Conservation (phyloP, 2,113 vertebrate genomes). For the Pristiophorus japonicus region DNA sequence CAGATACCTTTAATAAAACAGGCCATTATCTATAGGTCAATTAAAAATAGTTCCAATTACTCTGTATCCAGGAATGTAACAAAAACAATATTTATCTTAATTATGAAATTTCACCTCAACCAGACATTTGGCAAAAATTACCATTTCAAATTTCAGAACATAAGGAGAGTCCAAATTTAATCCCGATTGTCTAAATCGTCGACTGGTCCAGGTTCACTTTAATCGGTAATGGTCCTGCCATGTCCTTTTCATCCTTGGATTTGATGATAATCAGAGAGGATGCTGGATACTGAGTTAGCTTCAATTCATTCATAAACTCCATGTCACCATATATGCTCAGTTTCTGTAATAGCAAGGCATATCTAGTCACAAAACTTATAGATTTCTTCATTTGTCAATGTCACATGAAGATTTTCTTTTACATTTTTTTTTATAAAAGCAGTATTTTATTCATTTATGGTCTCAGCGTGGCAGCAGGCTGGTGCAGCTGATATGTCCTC, state of each 20-base stretch:
- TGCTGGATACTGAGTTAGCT: constrained; percentile 73
- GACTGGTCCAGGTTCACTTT: constrained; percentile 82
- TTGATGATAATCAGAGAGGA: constrained; percentile 78
- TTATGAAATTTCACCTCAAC: constrained; percentile 34
- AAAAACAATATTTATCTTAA: constrained; percentile 24
- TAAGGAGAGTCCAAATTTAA: background rate
- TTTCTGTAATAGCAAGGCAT: constrained; percentile 67
- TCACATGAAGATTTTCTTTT: background rate
- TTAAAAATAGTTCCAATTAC: background rate
- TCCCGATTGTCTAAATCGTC: constrained; percentile 54
- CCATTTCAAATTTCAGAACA: constrained; percentile 19
- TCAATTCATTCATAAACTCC: constrained; percentile 77
- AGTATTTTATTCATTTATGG: no score
- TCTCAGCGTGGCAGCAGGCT: background rate
- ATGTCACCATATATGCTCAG: constrained; percentile 91
- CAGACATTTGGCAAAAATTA: constrained; percentile 34
- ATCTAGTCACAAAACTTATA: background rate
- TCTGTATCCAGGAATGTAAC: constrained; percentile 3
- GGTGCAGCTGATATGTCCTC: background rate
- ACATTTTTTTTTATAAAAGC: background rate
- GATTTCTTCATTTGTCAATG: background rate
- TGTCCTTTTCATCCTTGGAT: constrained; percentile 66
- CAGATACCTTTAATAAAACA: background rate
- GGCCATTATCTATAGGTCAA: background rate
- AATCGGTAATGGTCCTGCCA: constrained; percentile 78